Base-by-base conservation (phyloP, 2,797 vertebrate genomes). In the Siniperca obscura region DNA sequence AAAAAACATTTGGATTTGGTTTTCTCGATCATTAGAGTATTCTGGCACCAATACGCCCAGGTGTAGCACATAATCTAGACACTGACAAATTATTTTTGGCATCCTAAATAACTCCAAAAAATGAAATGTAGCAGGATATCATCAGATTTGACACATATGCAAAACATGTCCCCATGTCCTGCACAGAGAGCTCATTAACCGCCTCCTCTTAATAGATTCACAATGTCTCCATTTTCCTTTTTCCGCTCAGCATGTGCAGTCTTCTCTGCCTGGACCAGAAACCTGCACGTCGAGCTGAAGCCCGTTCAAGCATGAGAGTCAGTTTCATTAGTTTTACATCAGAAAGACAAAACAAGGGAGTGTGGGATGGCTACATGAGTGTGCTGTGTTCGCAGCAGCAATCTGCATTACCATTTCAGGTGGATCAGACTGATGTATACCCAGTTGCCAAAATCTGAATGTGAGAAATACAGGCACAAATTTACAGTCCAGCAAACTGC, bases 241-340 rank as follows among this genome's bases (percentile, higher is more conserved):
- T 68, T 50, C 64, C 19, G n/a, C 82, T 56, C 73, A 67, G 67
- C 44, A 1, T 78, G 76, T 68, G 70, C 72, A 87, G 70, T 85
- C 71, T 48, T 85, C 82, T 86, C 70, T 77, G 82, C 64, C 70
- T 76, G 74, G 73, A 81, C 86, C 75, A 85, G 72, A 85, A 86
- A 78, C 82, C 75, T 78, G 72, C 80, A 81, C 27, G 5, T 84
- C 70, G 34, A 62, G 76, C 76, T 74, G 52, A 79, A 82, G 73
- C 52, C 62, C 40, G 57, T 66, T 85, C 71, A 77, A 72, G 80
- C 86, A 17, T 70, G 76, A 72, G 85, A 87, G 81, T 59, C 84
- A 46, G 71, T 89, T 93, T 85, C 83, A 93, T 91, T 92, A 87
- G 76, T 87, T 87, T 85, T 85, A 87, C 83, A 88, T 86, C 80